A percentile compares a stretch with the other conserved stretches of the same genome.
These are phyloP conservation scores for Macrochelys suwanniensis DNA, from an alignment of 2,797 vertebrate genomes.

Conservation along the genomic window DNA sequence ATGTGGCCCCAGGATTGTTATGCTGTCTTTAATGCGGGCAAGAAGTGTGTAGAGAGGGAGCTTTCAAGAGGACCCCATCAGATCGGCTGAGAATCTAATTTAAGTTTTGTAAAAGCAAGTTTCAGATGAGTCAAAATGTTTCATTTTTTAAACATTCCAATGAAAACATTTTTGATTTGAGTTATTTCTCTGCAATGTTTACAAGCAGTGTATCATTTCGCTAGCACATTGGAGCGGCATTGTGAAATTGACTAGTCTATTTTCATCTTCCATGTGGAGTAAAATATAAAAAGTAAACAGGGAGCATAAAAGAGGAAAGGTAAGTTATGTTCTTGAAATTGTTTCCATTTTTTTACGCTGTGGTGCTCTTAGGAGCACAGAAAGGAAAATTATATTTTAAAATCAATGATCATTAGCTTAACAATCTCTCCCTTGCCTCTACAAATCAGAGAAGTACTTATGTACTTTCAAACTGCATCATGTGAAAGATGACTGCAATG, in stretches of 20 bases:
- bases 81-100: conserved; percentile 37
- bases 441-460: conserved; percentile 26
- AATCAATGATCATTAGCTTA: conserved; percentile 18
- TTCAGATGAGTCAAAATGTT: conserved; percentile 62
- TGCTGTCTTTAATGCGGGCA: not conserved
- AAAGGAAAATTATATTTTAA: conserved; percentile 45
- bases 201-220: conserved; percentile 53
- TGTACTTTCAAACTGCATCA: conserved; percentile 15
- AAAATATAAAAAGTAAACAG: conserved; percentile 36
- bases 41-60: not conserved
- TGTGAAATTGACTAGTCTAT: conserved; percentile 47
- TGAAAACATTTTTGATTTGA: conserved; percentile 71
- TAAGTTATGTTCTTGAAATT: conserved; percentile 47
- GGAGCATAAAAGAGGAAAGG: conserved; percentile 57
- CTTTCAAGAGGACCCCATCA: conserved; percentile 21
- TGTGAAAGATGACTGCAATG: not conserved
- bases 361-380: not conserved
- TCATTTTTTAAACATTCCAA: conserved; percentile 60
- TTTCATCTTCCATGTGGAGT: conserved; percentile 55
- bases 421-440: conserved; percentile 25
- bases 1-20: not conserved
- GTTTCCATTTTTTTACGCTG: not conserved
- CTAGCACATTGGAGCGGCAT: conserved; percentile 52
- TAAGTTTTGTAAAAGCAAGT: conserved; percentile 58
- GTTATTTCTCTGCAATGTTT: conserved; percentile 62